These are phyloP conservation scores for Meloidogyne exigua DNA, from an alignment of 1,140 invertebrate species.

Conservation along the genomic window DNA sequence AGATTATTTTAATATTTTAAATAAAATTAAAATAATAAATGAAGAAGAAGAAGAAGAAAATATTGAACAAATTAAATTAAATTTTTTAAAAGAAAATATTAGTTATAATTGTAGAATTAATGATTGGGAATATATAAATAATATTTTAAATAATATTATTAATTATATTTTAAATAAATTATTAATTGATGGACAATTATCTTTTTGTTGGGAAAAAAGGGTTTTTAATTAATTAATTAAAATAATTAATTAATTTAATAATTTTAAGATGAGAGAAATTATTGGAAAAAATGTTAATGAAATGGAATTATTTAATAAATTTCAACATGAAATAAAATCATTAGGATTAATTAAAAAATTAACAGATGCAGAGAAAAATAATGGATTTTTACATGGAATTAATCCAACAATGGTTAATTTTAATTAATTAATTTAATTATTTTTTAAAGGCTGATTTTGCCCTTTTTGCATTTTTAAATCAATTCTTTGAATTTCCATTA, in stretches of 20 bases:
- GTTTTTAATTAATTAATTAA: not conserved
- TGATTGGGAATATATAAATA: not conserved
- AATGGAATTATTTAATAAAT: constrained; percentile 1
- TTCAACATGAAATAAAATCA: not conserved
- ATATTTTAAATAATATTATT: not conserved
- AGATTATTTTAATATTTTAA: constrained; percentile 2
- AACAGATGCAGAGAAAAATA: not conserved
- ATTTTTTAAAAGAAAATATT: not conserved
- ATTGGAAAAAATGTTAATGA: not conserved
- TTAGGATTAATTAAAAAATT: not conserved
- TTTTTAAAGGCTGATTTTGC: not conserved
- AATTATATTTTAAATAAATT: not conserved
- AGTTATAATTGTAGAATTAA: not conserved
- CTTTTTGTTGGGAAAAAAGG: not conserved
- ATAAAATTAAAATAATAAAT: constrained; percentile 2
- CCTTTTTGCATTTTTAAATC: not conserved
- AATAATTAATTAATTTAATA: not conserved
- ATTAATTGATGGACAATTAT: not conserved
- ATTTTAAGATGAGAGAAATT: not conserved
- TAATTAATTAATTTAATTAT: too few species aligned
- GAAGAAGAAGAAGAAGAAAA: too few species aligned
- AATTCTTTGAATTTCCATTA: not conserved
- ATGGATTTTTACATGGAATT: not conserved
- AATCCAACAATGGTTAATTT: not conserved
- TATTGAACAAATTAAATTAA: not conserved